These are phyloP conservation scores for Phymorhynchus buccinoides DNA, from an alignment of 1,140 invertebrate species.

Conservation along the genomic window DNA sequence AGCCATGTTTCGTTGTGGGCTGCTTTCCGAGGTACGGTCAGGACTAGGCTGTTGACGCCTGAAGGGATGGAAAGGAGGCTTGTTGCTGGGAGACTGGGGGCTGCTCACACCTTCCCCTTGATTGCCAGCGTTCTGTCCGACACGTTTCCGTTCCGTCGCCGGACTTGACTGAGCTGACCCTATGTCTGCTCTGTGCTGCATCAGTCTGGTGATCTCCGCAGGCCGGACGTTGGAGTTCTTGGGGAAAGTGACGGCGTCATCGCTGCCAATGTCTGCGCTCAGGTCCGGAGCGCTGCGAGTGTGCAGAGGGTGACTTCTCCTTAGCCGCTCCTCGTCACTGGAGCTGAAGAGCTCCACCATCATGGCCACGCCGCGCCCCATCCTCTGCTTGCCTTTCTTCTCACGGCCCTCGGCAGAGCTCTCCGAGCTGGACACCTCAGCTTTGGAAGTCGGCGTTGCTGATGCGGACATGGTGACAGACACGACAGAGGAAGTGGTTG, in stretches of 20 bases:
- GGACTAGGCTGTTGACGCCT: conserved; percentile 33
- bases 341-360: conserved; percentile 63
- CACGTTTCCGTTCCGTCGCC: neutral
- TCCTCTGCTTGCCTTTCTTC: conserved; percentile 11
- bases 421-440: conserved; percentile 15
- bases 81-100: conserved; percentile 35
- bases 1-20: neutral
- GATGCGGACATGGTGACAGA: neutral
- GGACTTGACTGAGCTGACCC: neutral
- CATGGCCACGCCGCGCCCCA: conserved; percentile 52
- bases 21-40: conserved; percentile 8
- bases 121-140: neutral
- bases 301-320: conserved; percentile 33
- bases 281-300: conserved; percentile 52
- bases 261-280: conserved; percentile 25
- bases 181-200: neutral
- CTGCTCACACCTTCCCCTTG: neutral
- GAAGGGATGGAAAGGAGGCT: conserved; percentile 26
- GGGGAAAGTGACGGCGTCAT: neutral
- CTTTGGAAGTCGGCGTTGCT: neutral
- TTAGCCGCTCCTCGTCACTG: conserved; percentile 58
- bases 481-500: neutral
- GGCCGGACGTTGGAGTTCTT: conserved; percentile 4
- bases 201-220: neutral
- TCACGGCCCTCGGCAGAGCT: conserved; percentile 22